phyloP scores from a whole-genome alignment of 2,888 invertebrate species.

The Thereva unica region DNA sequence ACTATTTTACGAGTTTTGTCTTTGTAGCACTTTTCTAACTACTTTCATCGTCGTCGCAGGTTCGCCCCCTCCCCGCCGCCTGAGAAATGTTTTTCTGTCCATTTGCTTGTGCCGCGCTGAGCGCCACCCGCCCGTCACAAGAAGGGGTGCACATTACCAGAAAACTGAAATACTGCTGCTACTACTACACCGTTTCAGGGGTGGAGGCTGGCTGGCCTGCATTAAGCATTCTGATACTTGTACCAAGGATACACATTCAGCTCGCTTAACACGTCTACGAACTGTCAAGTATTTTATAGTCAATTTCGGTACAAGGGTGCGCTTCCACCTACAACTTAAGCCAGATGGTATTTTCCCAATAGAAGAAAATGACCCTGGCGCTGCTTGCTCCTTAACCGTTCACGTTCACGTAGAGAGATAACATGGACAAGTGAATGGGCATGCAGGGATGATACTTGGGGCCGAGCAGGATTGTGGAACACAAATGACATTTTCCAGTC shows the following conservation, averaged over 20 bases:
- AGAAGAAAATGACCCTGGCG: conserved; percentile 26
- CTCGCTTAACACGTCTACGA: conserved; percentile 22
- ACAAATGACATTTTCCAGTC: conserved; percentile 16
- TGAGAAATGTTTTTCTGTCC: conserved; percentile 20
- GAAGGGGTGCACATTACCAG: too few relatives aligned
- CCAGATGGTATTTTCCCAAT: conserved; percentile 33
- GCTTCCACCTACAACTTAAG: neutral
- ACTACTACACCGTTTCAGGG: too few relatives aligned
- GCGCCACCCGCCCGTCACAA: neutral
- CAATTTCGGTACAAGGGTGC: conserved; percentile 26
- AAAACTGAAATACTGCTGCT: too few relatives aligned
- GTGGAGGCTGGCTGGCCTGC: too few relatives aligned
- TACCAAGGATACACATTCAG: too few relatives aligned
- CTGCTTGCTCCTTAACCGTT: conserved; percentile 1
- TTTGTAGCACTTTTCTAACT: conserved; percentile 23
- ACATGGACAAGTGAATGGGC: too few relatives aligned
- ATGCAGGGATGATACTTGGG: too few relatives aligned
- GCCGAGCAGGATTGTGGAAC: neutral
- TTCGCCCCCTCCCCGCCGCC: neutral
- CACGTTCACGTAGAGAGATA: neutral
- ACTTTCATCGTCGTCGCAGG: neutral
- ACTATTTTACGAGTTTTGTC: conserved; percentile 33
- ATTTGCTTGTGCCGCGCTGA: conserved; percentile 15
- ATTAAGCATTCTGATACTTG: too few relatives aligned
- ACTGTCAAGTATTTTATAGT: conserved; percentile 33